Base-by-base conservation (phyloP, 2,888 invertebrate species). In the Entomobrya proxima region DNA sequence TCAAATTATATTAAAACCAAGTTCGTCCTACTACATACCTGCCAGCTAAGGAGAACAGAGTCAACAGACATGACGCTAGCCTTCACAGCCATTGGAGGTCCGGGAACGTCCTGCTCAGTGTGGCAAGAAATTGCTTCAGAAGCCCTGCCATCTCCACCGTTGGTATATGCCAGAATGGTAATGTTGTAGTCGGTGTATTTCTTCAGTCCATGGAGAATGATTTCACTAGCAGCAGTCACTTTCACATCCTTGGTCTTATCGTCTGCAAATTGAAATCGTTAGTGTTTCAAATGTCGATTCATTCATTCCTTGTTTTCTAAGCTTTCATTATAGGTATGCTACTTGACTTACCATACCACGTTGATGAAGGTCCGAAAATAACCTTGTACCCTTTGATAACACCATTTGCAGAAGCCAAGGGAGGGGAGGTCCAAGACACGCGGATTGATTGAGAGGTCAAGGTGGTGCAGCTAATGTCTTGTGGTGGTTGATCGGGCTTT, bases 181-280 rank as follows among this genome's bases (percentile, higher is more conserved):
- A 98, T 97, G 84, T 97, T 98, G 92, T 98, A 98, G 93, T 98
- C 98, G 1, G 98, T 98, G 93, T 95, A 98, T 92, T 98, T 98
- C 92, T 97, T 96, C 78, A 98, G 93, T 77, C 97, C 97, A 91
- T 97, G 97, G n/a, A 97, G 94, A 91, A 97, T 97, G 0, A 97
- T 97, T 92, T 97, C 97, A 91, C 96, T 96, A 88, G 96, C 96
- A n/a, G 96, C 95, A 5, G 97, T 97, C 90, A 96, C 96, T 92
- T 97, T 97, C 9, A 96, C 96, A 91, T 97, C 97, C 91, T 97
- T 97, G 21, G 95, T 95, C 91, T 96, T 97, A 91, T 97, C 97
- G 92, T 97, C 96, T 96, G n/a, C n/a, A n/a, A n/a, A 92, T 21
- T 37, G 15, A 30, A 30, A 61, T 69, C 40, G 2, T 7, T 32